These are phyloP conservation scores for Andricus curvator DNA, from an alignment of 2,888 invertebrate species.

Conservation along the genomic window DNA sequence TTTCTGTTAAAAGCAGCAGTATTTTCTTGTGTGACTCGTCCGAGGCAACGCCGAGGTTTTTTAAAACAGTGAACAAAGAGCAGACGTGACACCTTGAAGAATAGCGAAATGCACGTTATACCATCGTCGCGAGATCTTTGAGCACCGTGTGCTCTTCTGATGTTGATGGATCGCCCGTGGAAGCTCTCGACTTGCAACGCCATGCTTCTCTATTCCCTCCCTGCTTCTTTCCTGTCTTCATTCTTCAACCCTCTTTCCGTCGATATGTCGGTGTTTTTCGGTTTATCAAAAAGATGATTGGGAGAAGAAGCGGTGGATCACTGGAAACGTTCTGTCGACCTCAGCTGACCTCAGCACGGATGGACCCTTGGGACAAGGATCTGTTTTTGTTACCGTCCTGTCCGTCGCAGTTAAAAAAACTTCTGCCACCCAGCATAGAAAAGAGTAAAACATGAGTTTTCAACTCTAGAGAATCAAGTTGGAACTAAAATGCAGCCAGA, in stretches of 20 bases:
- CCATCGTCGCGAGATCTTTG: constrained; percentile 38
- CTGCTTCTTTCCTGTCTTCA: neutral
- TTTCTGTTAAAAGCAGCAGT: constrained; percentile 11
- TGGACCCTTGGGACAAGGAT: constrained; percentile 56
- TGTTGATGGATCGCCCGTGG: constrained; percentile 63
- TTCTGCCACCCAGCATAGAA: constrained; percentile 27
- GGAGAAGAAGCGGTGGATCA: constrained; percentile 49
- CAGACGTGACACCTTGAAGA: constrained; percentile 50
- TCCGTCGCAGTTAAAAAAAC: constrained; percentile 39
- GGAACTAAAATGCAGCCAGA: constrained; percentile 1
- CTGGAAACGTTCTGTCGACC: constrained; percentile 20
- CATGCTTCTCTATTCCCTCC: constrained; percentile 3
- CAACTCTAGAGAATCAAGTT: constrained; percentile 1
- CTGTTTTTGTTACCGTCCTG: constrained; percentile 46
- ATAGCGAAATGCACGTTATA: constrained; percentile 57
- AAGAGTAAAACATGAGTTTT: constrained; percentile 29
- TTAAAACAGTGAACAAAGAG: constrained; percentile 37
- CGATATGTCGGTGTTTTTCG: constrained; percentile 53
- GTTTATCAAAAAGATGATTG: constrained; percentile 60
- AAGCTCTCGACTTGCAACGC: constrained; percentile 20
- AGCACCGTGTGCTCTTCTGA: constrained; percentile 53
- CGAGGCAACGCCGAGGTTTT: constrained; percentile 31
- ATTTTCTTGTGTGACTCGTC: constrained; percentile 25
- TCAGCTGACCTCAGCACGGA: constrained; percentile 61
- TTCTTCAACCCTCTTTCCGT: neutral